These are phyloP conservation scores for Hypsibius dujardini DNA, from an alignment of 1,140 invertebrate genomes.

Conservation along the genomic window DNA sequence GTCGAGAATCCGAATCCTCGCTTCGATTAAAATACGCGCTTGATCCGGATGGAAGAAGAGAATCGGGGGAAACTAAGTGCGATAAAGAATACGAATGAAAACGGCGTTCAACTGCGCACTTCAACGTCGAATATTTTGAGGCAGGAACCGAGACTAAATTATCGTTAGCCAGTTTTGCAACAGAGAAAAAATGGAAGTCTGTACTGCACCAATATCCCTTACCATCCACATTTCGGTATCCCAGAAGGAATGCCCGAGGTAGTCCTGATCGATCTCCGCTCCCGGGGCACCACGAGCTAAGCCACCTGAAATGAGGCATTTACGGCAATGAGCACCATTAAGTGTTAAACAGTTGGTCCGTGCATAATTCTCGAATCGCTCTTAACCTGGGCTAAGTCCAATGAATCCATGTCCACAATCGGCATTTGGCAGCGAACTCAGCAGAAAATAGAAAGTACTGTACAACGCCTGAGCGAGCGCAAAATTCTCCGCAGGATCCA, in stretches of 20 bases:
- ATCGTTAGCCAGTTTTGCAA: background rate
- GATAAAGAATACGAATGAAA: too few relatives aligned
- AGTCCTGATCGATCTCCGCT: conserved; percentile 22
- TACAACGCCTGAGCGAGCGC: conserved; percentile 29
- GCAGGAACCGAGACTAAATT: background rate
- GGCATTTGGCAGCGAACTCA: conserved; percentile 31
- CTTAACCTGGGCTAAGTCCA: conserved; percentile 28
- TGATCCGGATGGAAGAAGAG: conserved; percentile 31
- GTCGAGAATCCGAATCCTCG: conserved; percentile 27
- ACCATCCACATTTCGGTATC: conserved; percentile 39
- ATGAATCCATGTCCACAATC: conserved; percentile 25
- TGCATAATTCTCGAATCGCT: too few relatives aligned
- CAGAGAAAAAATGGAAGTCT: background rate
- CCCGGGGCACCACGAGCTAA: conserved; percentile 15
- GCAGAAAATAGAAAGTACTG: conserved; percentile 33
- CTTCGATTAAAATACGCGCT: conserved; percentile 26
- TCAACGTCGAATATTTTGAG: too few relatives aligned
- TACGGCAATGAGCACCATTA: too few relatives aligned
- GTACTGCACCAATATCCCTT: background rate
- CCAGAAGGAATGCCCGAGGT: conserved; percentile 37
- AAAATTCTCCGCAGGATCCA: conserved; percentile 24
- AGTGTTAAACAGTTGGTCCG: too few relatives aligned
- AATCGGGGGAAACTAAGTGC: conserved; percentile 26
- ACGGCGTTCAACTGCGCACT: too few relatives aligned
- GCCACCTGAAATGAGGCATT: conserved; percentile 4